Base-by-base conservation (phyloP, 2,113 vertebrate species). In the Heloderma charlesbogerti region DNA sequence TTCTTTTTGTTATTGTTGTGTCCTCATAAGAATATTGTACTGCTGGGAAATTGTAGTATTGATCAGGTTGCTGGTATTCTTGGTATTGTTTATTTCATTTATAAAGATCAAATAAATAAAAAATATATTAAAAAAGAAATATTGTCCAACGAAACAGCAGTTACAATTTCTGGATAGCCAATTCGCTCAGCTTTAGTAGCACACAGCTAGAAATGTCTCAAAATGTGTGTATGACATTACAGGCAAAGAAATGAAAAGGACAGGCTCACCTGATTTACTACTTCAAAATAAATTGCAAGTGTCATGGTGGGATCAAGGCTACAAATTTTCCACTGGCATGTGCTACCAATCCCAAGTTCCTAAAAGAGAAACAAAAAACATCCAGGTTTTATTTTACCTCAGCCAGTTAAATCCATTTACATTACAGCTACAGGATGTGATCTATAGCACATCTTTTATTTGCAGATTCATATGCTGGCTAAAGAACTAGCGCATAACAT, bases 271-370 rank as follows among this genome's bases (percentile, higher is more conserved):
- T 99, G 99, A 98, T 99, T 99, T 75, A 99, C 98, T 20, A 99
- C 98, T 97, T 99, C 99, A 97, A 99, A 99, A 92, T 98, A 99
- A 92, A 99, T 90, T 54, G 97, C 98, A 80, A 99, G 92, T 25
- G 99, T 99, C 75, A 98, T 98, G 34, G 97, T 98, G 2, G 98
- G 98, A 94, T 97, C 98, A 88, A 99, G 96, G 79, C 98, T 95
- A 95, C 99, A 99, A 43, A 99, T 96, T 95, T 99, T 99, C 99
- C 99, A 99, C 84, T 99, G 99, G 96, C 95, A 98, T 0, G 99
- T 99, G 85, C 99, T 99, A 91, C 98, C 98, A 6, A 98, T 87
- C 34, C 99, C 99, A 96, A 99, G 96, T 94, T 99, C 99, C 99
- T 99, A 90, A 92, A 75, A 2, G 92, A 43, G 87, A 94, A 74